Percentiles rank a stretch among this genome's conserved stretches.
These are phyloP conservation scores for Microcebus tavaratra DNA, from an alignment of 2,113 vertebrate genomes.

Conservation along the genomic window DNA sequence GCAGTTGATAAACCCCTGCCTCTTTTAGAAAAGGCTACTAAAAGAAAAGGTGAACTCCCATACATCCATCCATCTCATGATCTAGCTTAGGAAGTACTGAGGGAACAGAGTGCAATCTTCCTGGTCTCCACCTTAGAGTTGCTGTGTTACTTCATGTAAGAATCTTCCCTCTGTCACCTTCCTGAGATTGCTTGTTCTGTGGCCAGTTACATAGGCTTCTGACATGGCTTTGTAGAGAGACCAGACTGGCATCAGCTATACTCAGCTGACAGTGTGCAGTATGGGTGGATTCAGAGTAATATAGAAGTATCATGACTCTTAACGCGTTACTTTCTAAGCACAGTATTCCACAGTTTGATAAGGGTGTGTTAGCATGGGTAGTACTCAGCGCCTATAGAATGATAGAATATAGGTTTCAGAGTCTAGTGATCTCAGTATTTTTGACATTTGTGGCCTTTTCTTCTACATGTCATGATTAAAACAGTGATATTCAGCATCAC, in stretches of 20 bases:
- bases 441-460: not conserved
- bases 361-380: not conserved
- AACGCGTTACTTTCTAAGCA: not conserved
- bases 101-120: not conserved
- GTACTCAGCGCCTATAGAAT: not conserved
- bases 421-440: not conserved
- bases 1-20: not conserved
- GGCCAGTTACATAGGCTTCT: not conserved
- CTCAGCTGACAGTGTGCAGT: not conserved
- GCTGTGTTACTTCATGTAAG: not conserved
- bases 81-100: not conserved
- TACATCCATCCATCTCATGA: not conserved
- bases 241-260: not conserved
- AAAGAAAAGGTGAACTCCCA: not conserved
- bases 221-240: not conserved
- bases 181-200: not conserved
- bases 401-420: not conserved
- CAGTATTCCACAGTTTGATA: not conserved
- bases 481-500: not conserved
- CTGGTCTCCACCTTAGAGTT: not conserved
- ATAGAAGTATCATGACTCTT: not conserved
- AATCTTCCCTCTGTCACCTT: not conserved
- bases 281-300: not conserved
- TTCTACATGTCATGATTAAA: not conserved
- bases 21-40: not conserved